A percentile compares a stretch with the other conserved stretches of the same genome.
Evolutionary conservation across 2,888 invertebrate species (phyloP).

Genomic region (Diarsia rubi): DNA sequence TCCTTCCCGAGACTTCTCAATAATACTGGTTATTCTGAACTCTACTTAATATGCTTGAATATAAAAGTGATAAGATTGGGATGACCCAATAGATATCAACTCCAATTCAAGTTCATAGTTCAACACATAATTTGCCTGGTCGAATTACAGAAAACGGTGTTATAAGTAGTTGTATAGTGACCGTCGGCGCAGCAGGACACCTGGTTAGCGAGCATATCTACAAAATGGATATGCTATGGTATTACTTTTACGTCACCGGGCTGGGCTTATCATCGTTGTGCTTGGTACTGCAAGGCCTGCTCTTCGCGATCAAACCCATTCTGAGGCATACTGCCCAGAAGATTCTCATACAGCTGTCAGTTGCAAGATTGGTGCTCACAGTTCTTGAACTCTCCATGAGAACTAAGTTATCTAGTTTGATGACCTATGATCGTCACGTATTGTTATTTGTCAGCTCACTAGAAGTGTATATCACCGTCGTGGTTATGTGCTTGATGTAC

Average conservation of each 20-base stretch:
- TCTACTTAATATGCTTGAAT: too few relatives aligned
- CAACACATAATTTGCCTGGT: too few relatives aligned
- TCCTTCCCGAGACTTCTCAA: too few relatives aligned
- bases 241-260: neutral
- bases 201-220: too few relatives aligned
- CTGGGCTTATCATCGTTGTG: neutral
- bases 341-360: neutral
- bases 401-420: neutral
- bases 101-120: too few relatives aligned
- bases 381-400: neutral
- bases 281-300: neutral
- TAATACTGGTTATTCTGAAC: too few relatives aligned
- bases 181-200: too few relatives aligned
- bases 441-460: neutral
- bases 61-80: too few relatives aligned
- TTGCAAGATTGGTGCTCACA: neutral
- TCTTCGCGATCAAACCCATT: neutral
- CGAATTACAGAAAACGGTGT: too few relatives aligned
- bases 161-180: too few relatives aligned
- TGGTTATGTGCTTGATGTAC: neutral
- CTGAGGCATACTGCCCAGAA: neutral
- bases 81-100: too few relatives aligned
- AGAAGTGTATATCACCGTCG: neutral
- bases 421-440: neutral
- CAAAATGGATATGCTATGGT: neutral